Evolutionary conservation across 2,113 vertebrate genomes (phyloP).

Genomic region (Stegastes partitus): DNA sequence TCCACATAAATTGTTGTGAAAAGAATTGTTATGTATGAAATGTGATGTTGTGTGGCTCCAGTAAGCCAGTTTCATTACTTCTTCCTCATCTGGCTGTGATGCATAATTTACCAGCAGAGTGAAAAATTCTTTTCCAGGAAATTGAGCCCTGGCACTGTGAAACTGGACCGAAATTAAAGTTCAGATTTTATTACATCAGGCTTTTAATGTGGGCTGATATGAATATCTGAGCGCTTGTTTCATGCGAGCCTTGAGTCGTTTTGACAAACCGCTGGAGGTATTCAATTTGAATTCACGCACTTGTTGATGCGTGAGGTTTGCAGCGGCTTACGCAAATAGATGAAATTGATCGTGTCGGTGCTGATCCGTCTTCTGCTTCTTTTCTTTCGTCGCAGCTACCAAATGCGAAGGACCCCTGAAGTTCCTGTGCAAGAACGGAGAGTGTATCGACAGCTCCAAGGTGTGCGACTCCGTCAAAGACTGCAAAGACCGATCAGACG

Average conservation of each 20-base stretch:
- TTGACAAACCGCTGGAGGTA: slow-evolving; percentile 5
- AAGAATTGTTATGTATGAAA: slow-evolving; percentile 16
- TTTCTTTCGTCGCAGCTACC: slow-evolving; percentile 85
- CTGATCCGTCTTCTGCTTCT: slow-evolving; percentile 20
- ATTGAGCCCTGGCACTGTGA: slow-evolving; percentile 35
- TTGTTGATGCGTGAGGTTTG: slow-evolving; percentile 1
- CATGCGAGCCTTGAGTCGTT: slow-evolving; percentile 19
- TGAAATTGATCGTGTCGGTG: background rate
- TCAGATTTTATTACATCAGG: background rate
- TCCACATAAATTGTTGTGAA: background rate
- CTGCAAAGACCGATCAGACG: slow-evolving; percentile 98
- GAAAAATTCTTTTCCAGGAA: slow-evolving; percentile 38
- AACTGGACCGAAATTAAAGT: slow-evolving; percentile 46
- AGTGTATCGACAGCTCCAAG: slow-evolving; percentile 94
- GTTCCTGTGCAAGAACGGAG: slow-evolving; percentile 97
- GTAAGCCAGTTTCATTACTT: background rate
- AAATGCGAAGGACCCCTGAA: slow-evolving; percentile 93
- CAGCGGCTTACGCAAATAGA: slow-evolving; percentile 12
- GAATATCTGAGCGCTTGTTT: slow-evolving; percentile 30
- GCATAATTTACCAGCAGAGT: slow-evolving; percentile 35
- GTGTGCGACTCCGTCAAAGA: slow-evolving; percentile 95
- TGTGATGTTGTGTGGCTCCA: slow-evolving; percentile 19
- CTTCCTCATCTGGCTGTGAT: slow-evolving; percentile 26
- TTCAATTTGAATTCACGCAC: slow-evolving; percentile 8
- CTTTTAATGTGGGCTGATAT: slow-evolving; percentile 18